Percentiles rank a stretch among this genome's conserved stretches.
Evolutionary conservation across 2,888 invertebrate genomes (phyloP).

Genomic region (Acanthopleura granulata): DNA sequence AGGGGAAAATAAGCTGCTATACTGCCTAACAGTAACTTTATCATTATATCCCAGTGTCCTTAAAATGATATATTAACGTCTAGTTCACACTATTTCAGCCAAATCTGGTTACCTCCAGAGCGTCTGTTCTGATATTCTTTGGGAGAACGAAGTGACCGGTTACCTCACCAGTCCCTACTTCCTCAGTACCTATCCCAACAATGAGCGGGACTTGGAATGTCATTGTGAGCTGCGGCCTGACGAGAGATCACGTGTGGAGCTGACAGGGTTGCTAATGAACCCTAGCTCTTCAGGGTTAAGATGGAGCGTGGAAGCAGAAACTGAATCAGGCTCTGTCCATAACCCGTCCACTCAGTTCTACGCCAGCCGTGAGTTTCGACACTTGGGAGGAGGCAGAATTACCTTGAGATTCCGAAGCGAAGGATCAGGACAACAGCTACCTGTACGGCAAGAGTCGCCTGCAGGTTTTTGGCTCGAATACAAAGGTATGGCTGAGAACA

Average conservation of each 20-base stretch:
- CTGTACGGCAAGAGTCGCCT: neutral
- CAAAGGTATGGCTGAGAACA: neutral
- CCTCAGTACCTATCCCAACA: neutral
- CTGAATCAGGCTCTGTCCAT: neutral
- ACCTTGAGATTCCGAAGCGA: neutral
- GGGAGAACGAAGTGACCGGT: neutral
- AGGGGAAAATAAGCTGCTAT: too few species aligned
- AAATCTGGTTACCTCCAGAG: neutral
- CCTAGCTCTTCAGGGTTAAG: neutral
- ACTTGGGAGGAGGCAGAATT: neutral
- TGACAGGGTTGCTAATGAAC: slow-evolving; percentile 2
- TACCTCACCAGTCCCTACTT: neutral
- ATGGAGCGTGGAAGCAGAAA: neutral
- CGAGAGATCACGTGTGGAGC: neutral
- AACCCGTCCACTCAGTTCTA: neutral
- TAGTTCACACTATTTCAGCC: too few species aligned
- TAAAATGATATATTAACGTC: too few species aligned
- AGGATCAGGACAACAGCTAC: neutral
- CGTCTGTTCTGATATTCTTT: neutral
- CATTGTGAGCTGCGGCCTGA: slow-evolving; percentile 4
- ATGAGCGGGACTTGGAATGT: neutral
- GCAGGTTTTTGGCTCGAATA: slow-evolving; percentile 1
- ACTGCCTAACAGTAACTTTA: too few species aligned
- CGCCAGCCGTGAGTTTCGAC: neutral
- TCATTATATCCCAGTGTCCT: too few species aligned